Base-by-base conservation (phyloP, 2,888 invertebrate species). In the Prionchulus punctatus region DNA sequence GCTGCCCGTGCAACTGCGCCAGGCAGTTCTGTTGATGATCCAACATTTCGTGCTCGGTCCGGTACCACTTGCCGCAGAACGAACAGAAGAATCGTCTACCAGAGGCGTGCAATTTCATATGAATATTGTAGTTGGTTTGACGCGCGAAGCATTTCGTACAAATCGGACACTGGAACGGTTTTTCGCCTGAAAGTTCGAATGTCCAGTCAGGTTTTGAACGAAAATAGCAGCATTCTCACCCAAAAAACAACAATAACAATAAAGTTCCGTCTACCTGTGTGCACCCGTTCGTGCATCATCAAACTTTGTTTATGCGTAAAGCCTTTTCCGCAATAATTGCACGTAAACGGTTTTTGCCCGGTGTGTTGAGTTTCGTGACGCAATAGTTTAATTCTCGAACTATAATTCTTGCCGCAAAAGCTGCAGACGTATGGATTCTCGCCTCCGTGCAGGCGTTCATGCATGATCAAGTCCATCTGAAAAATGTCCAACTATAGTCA, bases 71-170 rank as follows among this genome's bases (percentile, higher is more conserved):
- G 4, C 60, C 61, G 50, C 62, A 62, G 4, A 59, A 54, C 7
- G 54, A 43, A 43, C 62, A 62, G 52, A 62, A 62, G 47, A 59
- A 60, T 15, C 59, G 59, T 30, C 59, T 15, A 21, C 62, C 62
- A n/a, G 36, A 55, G 15, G 54, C 59, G 42, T 62, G 62, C 55
- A 62, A 42, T 45, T 58, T 60, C 50, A 60, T 42, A 42, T 62
- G 62, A 30, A 58, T 56, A 7, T 56, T 54, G 52, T 56, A 60
- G 28, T 62, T 61, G 23, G 56, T 47, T n/a, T 54, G 47, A 3
- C 60, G 57, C 1, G 60, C 56, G 45, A 62, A 62, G 1, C 54
- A 30, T 45, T 58, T 60, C 27, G 53, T 49, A 52, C 62, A 62
- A 30, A 58, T 57, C 2, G 43, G 54, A 52, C 62, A 62, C 30